Evolutionary conservation across 2,113 vertebrate genomes (phyloP).

Genomic region (Stigmatopora nigra): DNA sequence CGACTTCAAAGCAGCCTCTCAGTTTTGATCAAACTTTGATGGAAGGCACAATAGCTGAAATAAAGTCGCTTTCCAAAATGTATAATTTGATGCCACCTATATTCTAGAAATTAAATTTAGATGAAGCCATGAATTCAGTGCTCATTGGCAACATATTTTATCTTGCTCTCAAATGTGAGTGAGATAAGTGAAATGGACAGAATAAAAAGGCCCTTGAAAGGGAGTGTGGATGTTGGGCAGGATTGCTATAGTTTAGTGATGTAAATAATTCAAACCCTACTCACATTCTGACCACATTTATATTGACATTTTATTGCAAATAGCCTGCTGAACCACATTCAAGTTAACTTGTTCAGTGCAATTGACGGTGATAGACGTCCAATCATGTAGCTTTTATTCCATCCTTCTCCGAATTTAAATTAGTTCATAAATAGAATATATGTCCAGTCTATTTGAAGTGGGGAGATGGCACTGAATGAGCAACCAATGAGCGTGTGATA

Average conservation of each 20-base stretch:
- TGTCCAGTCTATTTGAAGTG: too few relatives aligned
- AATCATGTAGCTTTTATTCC: too few relatives aligned
- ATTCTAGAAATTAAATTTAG: conserved; percentile 48
- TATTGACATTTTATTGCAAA: conserved; percentile 7
- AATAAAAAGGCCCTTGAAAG: background rate
- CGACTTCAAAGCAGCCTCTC: conserved; percentile 41
- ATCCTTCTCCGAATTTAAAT: too few relatives aligned
- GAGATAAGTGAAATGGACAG: conserved; percentile 8
- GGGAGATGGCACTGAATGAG: too few relatives aligned
- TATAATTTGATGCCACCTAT: conserved; percentile 18
- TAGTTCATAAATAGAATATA: too few relatives aligned
- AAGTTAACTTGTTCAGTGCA: background rate
- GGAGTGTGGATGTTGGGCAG: conserved; percentile 7
- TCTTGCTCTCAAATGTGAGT: conserved; percentile 14
- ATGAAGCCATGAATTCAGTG: conserved; percentile 11
- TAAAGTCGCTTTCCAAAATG: conserved; percentile 31
- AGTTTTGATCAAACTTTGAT: conserved; percentile 54
- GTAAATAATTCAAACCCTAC: conserved; percentile 23
- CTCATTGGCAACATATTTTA: conserved; percentile 11
- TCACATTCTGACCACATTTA: conserved; percentile 9
- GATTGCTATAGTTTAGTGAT: conserved; percentile 20
- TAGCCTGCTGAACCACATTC: background rate
- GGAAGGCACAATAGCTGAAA: conserved; percentile 15
- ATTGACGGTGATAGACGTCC: too few relatives aligned
- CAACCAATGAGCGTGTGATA: too few relatives aligned